Conservation (phyloP, 2,113 vertebrate species). For the Indri indri region DNA sequence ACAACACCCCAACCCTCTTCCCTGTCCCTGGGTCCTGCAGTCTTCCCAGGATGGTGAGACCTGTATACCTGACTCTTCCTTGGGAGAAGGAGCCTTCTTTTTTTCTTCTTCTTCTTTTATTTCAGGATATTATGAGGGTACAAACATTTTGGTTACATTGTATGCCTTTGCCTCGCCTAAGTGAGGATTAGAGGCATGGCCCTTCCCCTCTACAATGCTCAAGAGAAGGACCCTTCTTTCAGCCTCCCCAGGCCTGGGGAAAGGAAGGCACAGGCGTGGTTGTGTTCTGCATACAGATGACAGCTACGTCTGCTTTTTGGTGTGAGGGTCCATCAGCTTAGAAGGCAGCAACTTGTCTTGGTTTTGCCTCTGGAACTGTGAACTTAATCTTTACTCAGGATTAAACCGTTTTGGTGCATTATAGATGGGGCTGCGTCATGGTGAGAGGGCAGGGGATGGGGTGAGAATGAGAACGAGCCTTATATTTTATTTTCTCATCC, state of each 20-base stretch:
- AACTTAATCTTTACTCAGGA: no score
- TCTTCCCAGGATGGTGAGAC: neutral
- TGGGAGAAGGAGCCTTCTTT: no score
- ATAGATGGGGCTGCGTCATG: rapidly evolving
- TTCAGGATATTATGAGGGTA: no score
- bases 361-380: neutral
- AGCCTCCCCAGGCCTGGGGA: neutral
- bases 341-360: no score
- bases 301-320: rapidly evolving
- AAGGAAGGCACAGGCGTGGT: rapidly evolving
- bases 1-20: rapidly evolving
- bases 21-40: rapidly evolving
- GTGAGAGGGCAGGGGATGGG: neutral
- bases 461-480: rapidly evolving
- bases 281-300: neutral
- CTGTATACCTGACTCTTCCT: neutral
- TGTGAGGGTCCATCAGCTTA: neutral
- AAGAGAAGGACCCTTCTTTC: neutral
- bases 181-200: no score
- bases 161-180: no score
- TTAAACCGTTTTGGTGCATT: neutral
- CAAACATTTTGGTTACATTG: no score
- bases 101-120: no score
- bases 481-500: neutral
- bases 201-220: no score